Evolutionary conservation across 2,113 vertebrate genomes (phyloP).

Genomic region (Odontesthes bonariensis): DNA sequence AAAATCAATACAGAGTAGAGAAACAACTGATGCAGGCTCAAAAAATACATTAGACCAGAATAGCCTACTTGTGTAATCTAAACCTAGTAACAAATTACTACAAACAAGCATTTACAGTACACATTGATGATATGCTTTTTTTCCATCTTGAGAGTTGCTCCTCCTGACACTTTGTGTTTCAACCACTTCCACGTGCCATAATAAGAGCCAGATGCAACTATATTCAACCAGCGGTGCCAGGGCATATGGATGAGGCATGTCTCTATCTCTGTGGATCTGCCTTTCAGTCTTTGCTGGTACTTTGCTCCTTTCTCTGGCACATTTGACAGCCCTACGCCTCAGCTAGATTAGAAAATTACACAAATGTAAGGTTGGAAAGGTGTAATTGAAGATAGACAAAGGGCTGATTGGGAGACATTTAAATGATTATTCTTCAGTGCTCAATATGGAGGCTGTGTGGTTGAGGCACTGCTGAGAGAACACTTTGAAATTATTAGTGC

Average conservation of each 20-base stretch:
- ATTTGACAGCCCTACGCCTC: conserved; percentile 73
- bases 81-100: neutral
- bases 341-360: conserved; percentile 98
- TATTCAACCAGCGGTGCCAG: conserved; percentile 51
- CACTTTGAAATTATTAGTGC: conserved; percentile 89
- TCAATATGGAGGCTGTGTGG: conserved; percentile 92
- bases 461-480: conserved; percentile 86
- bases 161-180: neutral
- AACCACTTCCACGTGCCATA: conserved; percentile 13
- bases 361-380: conserved; percentile 99
- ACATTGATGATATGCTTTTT: neutral
- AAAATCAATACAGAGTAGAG: conserved; percentile 55
- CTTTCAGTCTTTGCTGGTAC: conserved; percentile 91
- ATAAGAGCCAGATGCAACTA: conserved; percentile 36
- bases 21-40: neutral
- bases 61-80: conserved; percentile 10
- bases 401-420: conserved; percentile 98
- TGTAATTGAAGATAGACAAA: conserved; percentile 99
- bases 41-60: conserved; percentile 9
- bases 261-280: conserved; percentile 89
- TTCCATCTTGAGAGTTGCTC: neutral
- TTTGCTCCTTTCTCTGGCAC: conserved; percentile 73
- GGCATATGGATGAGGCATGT: conserved; percentile 57
- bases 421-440: conserved; percentile 96
- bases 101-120: neutral